A percentile compares a stretch with the other conserved stretches of the same genome.
Evolutionary conservation across 2,797 vertebrate genomes (phyloP).

Genomic region (Ceryle rudis): DNA sequence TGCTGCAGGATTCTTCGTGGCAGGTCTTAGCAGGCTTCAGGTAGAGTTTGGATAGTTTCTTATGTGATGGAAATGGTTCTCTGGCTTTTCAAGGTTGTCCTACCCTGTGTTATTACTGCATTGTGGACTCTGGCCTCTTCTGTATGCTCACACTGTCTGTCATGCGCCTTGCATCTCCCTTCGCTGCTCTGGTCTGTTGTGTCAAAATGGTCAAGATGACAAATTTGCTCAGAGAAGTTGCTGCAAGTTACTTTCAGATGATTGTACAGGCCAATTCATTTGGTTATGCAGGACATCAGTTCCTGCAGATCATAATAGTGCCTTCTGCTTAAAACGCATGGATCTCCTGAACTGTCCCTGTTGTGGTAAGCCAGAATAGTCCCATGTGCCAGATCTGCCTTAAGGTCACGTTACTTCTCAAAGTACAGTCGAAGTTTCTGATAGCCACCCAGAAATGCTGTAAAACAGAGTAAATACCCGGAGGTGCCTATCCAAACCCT

Average conservation of each 20-base stretch:
- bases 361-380: background rate
- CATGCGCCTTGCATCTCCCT: background rate
- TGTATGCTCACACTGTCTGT: background rate
- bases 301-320: background rate
- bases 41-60: background rate
- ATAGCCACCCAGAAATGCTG: background rate
- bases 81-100: background rate
- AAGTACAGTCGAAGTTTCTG: background rate
- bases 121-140: background rate
- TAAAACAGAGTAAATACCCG: background rate
- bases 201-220: background rate
- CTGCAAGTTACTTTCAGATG: background rate
- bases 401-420: background rate
- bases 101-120: background rate
- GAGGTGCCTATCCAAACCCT: background rate
- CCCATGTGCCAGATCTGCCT: background rate
- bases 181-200: rapidly evolving
- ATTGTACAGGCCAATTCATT: background rate
- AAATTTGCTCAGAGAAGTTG: background rate
- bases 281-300: background rate
- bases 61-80: background rate
- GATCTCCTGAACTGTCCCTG: background rate
- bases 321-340: background rate
- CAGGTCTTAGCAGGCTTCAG: background rate
- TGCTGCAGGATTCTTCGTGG: background rate